A percentile compares a stretch with the other conserved stretches of the same genome.
phyloP scores from a whole-genome alignment of 2,888 invertebrate genomes.

The Sinotaia quadrata region DNA sequence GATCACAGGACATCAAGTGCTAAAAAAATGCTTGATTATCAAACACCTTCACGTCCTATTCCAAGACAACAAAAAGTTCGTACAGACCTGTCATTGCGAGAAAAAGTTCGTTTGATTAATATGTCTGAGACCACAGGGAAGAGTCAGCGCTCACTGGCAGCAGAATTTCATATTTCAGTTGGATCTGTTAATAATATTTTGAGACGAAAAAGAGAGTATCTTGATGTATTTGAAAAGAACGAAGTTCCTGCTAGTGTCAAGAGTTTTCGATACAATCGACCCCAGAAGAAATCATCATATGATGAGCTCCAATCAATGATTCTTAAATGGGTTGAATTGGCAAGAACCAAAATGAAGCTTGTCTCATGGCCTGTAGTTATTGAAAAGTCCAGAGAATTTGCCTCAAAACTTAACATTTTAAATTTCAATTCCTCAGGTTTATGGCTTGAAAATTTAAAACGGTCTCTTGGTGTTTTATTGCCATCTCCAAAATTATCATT shows the following conservation, averaged over 20 bases:
- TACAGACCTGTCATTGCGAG: slow-evolving; percentile 32
- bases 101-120: slow-evolving; percentile 32
- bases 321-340: slow-evolving; percentile 31
- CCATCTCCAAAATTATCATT: not conserved
- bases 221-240: slow-evolving; percentile 30
- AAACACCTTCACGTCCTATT: not conserved
- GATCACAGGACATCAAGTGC: not conserved
- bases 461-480: slow-evolving; percentile 20
- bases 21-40: slow-evolving; percentile 7
- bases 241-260: slow-evolving; percentile 12
- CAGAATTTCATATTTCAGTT: slow-evolving; percentile 35
- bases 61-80: slow-evolving; percentile 30
- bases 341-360: slow-evolving; percentile 27
- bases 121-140: slow-evolving; percentile 34
- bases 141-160: slow-evolving; percentile 34
- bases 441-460: slow-evolving; percentile 27
- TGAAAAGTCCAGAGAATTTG: slow-evolving; percentile 34
- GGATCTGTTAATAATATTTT: slow-evolving; percentile 37
- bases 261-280: slow-evolving; percentile 11
- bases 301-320: slow-evolving; percentile 28
- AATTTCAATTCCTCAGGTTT: slow-evolving; percentile 15
- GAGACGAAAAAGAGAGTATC: slow-evolving; percentile 33
- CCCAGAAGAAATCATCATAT: slow-evolving; percentile 7
- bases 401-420: slow-evolving; percentile 23
- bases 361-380: slow-evolving; percentile 25